Base-by-base conservation (phyloP, 2,888 invertebrate genomes). In the Tachystola acroxantha region DNA sequence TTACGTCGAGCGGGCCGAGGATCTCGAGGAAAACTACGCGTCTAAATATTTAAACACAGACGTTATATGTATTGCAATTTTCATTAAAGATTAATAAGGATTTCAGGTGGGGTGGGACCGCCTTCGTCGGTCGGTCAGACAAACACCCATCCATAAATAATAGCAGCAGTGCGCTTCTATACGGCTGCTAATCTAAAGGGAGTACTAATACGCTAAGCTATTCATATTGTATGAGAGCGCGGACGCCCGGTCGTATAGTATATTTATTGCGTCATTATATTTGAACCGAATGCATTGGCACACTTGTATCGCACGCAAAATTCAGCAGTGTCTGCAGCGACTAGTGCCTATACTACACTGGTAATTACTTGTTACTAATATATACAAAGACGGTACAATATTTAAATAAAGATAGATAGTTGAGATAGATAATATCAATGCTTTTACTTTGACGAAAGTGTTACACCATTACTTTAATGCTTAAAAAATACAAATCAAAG, bases 1-100 rank as follows among this genome's bases (percentile, higher is more conserved):
- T 84, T 84, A 85, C 77, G 52, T 42, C 44, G 50, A 45, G 53
- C 53, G 55, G 59, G 57, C 56, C 55, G 53, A 45, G 63, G 53
- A 62, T 57, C 47, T 50, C 57, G 65, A 70, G 72, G 73, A 73
- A 77, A 72, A 80, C 82, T 80, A 75, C 70, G 62, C 51, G 49
- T 51, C 57, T 84, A 67, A 84, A 85, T 85, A 85, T 84, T 85
- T 78, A 70, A 84, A 64, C 65, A 54, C 53, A 62, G 57, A 71
- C 74, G 78, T 82, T 82, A 84, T 84, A 82, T 82, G 79, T 82
- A 86, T 82, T 82, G 85, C 80, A 84, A 81, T 84, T 82, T 81
- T 75, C 75, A 81, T 84, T 78, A 84, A 81, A 77, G 60, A 78
- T 76, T 80, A 76, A 84, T 64, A 63, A 62, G 68, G 65, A 73